phyloP scores from a whole-genome alignment of 2,888 invertebrate species.

The Temnothorax rugatulus region DNA sequence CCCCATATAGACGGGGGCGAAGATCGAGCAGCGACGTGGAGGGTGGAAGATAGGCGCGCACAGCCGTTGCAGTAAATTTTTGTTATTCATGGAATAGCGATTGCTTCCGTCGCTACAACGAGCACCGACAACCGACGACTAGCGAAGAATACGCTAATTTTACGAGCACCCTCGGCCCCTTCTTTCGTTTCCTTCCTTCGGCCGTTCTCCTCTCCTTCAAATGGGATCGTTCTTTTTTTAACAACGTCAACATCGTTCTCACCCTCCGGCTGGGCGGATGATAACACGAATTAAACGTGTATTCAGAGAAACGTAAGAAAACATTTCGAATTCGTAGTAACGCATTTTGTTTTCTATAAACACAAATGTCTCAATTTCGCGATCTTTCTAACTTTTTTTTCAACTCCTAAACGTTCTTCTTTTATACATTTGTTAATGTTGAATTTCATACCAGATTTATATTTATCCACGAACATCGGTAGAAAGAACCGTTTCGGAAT shows the following conservation, averaged over 20 bases:
- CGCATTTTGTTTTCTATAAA: neutral
- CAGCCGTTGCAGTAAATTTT: conserved; percentile 77
- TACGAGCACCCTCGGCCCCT: conserved; percentile 72
- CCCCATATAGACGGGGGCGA: neutral
- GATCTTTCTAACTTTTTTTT: neutral
- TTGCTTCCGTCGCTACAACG: conserved; percentile 78
- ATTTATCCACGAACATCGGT: neutral
- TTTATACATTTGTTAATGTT: neutral
- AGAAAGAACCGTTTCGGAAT: neutral
- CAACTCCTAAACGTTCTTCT: neutral
- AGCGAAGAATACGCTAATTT: conserved; percentile 82
- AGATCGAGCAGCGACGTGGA: conserved; percentile 46
- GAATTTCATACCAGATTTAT: neutral
- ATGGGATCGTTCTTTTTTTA: conserved; percentile 14
- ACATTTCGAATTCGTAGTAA: neutral
- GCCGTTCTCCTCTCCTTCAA: conserved; percentile 40
- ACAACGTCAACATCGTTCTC: conserved; percentile 25
- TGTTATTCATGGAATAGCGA: conserved; percentile 84
- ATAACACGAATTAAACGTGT: conserved; percentile 23
- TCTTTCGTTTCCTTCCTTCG: conserved; percentile 51
- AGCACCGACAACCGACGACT: conserved; percentile 71
- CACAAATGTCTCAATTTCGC: neutral
- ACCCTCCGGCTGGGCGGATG: neutral
- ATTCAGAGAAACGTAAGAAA: conserved; percentile 1
- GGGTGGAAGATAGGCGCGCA: conserved; percentile 48